These are phyloP conservation scores for Lates japonicus DNA, from an alignment of 2,797 vertebrate genomes.

Conservation along the genomic window DNA sequence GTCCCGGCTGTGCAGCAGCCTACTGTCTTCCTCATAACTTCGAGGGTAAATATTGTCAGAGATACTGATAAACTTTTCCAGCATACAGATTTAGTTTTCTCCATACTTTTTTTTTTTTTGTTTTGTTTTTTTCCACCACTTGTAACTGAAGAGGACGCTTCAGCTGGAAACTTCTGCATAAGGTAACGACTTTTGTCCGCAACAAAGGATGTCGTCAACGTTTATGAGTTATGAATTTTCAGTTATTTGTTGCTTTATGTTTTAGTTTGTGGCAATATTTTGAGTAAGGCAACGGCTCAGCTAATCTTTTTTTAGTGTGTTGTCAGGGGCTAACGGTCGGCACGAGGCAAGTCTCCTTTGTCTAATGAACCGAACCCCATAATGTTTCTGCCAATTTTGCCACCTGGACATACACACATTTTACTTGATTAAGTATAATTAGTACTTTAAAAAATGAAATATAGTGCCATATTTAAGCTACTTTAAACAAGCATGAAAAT, in stretches of 20 bases:
- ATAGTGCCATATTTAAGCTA: background rate
- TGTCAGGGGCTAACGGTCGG: constrained; percentile 47
- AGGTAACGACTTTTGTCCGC: constrained; percentile 62
- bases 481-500: background rate
- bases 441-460: background rate
- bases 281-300: background rate
- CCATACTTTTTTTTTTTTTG: constrained; percentile 32
- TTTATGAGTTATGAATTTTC: background rate
- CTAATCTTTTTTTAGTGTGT: background rate
- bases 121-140: constrained; percentile 19
- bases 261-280: background rate
- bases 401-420: background rate
- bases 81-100: constrained; percentile 32
- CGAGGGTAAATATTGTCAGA: constrained; percentile 9
- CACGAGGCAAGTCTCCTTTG: constrained; percentile 65
- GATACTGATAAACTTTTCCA: constrained; percentile 20
- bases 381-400: background rate
- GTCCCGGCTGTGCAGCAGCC: constrained; percentile 47
- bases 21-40: constrained; percentile 39
- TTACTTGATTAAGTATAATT: background rate
- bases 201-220: background rate
- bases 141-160: constrained; percentile 47
- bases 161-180: constrained; percentile 51
- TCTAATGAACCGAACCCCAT: constrained; percentile 10
- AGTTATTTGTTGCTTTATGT: background rate